phyloP scores from a whole-genome alignment of 2,113 vertebrate species.

The Sinosuthora webbiana region DNA sequence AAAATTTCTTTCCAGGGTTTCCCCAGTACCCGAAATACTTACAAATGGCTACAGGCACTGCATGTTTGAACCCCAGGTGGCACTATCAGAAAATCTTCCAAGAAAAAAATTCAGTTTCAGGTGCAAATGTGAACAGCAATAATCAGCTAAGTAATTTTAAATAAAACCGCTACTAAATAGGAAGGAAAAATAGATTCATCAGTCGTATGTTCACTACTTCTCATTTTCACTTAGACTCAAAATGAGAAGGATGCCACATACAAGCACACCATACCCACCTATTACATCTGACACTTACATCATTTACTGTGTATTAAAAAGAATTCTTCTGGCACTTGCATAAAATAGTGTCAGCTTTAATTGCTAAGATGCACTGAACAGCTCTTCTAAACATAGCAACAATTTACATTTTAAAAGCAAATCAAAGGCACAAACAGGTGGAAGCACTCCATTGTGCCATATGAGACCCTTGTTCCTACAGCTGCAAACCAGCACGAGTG shows the following conservation, averaged over 20 bases:
- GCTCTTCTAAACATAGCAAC: constrained; percentile 27
- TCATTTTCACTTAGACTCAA: constrained; percentile 6
- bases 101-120: neutral
- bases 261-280: neutral
- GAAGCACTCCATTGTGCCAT: constrained; percentile 24
- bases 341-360: constrained; percentile 33
- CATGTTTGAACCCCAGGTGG: neutral
- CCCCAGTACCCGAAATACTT: neutral
- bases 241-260: constrained; percentile 2
- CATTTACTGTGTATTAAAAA: neutral
- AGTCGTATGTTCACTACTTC: neutral
- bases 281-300: constrained; percentile 21
- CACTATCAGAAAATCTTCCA: neutral
- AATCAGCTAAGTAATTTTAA: neutral
- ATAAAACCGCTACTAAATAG: neutral
- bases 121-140: neutral
- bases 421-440: constrained; percentile 29
- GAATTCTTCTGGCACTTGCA: constrained; percentile 18
- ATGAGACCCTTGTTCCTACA: neutral
- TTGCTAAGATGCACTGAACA: neutral
- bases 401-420: constrained; percentile 49
- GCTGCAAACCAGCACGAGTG: neutral
- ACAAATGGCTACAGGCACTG: neutral
- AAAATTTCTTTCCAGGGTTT: neutral
- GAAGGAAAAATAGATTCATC: neutral